Evolutionary conservation across 2,888 invertebrate species (phyloP).

Genomic region (Cantharis lateralis): DNA sequence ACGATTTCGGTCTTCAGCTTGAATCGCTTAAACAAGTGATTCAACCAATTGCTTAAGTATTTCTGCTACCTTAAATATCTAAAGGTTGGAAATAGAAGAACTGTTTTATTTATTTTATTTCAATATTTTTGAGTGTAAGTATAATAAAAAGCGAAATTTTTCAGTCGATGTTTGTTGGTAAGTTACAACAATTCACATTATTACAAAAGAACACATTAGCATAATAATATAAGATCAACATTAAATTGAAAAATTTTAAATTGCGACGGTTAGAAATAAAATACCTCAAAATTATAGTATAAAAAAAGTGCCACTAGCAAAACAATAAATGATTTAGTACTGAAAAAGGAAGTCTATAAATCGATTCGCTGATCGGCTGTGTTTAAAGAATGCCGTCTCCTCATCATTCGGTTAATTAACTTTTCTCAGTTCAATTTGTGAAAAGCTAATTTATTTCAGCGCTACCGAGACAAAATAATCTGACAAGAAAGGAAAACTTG

Average conservation of each 20-base stretch:
- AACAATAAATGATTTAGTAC: not conserved
- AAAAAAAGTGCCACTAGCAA: not conserved
- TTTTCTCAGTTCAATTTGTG: slow-evolving; percentile 47
- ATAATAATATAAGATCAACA: not conserved
- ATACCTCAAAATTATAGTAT: not conserved
- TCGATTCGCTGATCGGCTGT: slow-evolving; percentile 33
- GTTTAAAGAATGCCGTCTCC: slow-evolving; percentile 40
- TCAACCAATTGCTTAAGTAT: too few species aligned
- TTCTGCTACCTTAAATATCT: too few species aligned
- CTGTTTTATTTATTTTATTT: too few species aligned
- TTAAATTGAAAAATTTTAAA: not conserved
- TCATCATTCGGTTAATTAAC: slow-evolving; percentile 49
- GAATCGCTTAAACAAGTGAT: too few species aligned
- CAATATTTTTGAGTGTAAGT: too few species aligned
- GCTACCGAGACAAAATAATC: slow-evolving; percentile 47
- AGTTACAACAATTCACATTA: not conserved
- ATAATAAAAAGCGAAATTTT: too few species aligned
- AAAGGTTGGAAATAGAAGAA: too few species aligned
- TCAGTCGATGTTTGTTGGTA: not conserved
- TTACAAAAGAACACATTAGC: too few species aligned
- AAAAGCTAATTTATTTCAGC: slow-evolving; percentile 48
- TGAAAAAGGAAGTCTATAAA: slow-evolving; percentile 15
- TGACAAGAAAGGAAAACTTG: slow-evolving; percentile 42
- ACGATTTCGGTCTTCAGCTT: too few species aligned
- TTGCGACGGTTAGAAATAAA: not conserved